These are phyloP conservation scores for Euzetes globulus DNA, from an alignment of 2,888 invertebrate genomes.

Conservation along the genomic window DNA sequence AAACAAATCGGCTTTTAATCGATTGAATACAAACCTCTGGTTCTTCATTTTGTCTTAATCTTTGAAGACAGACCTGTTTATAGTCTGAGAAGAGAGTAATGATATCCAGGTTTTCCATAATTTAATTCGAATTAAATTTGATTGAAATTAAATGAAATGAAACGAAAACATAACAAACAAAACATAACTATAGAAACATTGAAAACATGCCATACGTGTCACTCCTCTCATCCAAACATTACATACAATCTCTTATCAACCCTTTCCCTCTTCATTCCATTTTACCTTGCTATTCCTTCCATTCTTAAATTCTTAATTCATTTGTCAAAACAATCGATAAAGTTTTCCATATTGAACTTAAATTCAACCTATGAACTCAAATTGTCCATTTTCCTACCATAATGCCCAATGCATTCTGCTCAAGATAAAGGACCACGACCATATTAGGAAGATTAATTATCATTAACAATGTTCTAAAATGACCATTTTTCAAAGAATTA, in stretches of 20 bases:
- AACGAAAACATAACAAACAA: background rate
- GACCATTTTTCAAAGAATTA: too few species aligned
- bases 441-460: too few species aligned
- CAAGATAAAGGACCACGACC: too few species aligned
- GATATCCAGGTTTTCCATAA: slow-evolving; percentile 4
- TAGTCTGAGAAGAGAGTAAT: slow-evolving; percentile 2
- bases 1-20: background rate
- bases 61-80: background rate
- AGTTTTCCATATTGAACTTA: too few species aligned
- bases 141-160: background rate
- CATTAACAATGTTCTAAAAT: too few species aligned
- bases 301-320: too few species aligned
- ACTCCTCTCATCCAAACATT: background rate
- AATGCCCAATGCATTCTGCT: too few species aligned
- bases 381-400: too few species aligned
- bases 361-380: too few species aligned
- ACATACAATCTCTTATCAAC: background rate
- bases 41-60: background rate
- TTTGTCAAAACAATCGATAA: too few species aligned
- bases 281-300: too few species aligned
- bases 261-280: too few species aligned
- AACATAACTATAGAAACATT: background rate
- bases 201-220: background rate
- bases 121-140: background rate
- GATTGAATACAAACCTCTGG: slow-evolving; percentile 11